Conservation (phyloP, 2,888 invertebrate species). For the Trissoscelio sp. region DNA sequence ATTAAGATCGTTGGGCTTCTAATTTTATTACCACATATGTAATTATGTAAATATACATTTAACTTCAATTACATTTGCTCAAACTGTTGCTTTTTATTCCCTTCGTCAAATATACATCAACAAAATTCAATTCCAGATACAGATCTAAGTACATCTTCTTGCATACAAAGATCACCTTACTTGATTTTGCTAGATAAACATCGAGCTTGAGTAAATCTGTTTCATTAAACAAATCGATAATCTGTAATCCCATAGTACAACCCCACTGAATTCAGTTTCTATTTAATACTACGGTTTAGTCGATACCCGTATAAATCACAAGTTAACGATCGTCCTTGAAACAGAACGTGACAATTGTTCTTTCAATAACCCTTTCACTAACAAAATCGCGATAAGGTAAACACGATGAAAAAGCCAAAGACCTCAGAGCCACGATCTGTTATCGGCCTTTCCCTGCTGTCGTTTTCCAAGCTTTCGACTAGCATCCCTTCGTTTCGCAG, state of each 20-base stretch:
- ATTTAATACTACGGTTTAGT: slow-evolving; percentile 37
- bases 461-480: slow-evolving; percentile 68
- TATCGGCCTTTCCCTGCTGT: slow-evolving; percentile 80
- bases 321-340: slow-evolving; percentile 30
- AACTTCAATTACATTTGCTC: slow-evolving; percentile 40
- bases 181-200: slow-evolving; percentile 53
- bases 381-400: slow-evolving; percentile 73
- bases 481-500: slow-evolving; percentile 68
- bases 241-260: slow-evolving; percentile 46
- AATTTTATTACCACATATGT: slow-evolving; percentile 33
- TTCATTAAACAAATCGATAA: slow-evolving; percentile 65
- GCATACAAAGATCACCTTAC: slow-evolving; percentile 52
- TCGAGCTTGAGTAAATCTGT: slow-evolving; percentile 49
- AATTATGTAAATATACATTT: slow-evolving; percentile 35
- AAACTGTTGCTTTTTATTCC: slow-evolving; percentile 27
- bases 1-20: slow-evolving; percentile 30
- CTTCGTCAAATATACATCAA: slow-evolving; percentile 26
- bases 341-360: slow-evolving; percentile 64
- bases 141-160: slow-evolving; percentile 56
- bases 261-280: slow-evolving; percentile 47
- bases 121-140: slow-evolving; percentile 51
- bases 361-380: slow-evolving; percentile 69
- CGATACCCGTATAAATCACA: slow-evolving; percentile 44
- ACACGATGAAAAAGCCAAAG: slow-evolving; percentile 82
- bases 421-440: slow-evolving; percentile 79